A percentile compares a stretch with the other conserved stretches of the same genome.
Conservation (phyloP, 2,888 invertebrate genomes). For the Dromius quadrimaculatus region DNA sequence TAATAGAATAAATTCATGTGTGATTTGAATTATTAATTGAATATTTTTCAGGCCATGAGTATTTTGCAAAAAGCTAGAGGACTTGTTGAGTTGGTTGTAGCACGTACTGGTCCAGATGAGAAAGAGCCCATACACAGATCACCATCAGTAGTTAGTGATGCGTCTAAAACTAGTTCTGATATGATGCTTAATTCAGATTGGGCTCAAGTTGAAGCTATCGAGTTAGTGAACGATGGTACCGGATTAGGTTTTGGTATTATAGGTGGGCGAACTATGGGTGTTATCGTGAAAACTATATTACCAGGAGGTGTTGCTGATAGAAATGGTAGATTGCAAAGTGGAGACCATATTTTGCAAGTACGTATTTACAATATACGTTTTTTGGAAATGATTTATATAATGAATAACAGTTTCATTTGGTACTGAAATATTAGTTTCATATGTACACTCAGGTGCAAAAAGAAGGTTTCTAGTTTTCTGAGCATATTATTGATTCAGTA, state of each 20-base stretch:
- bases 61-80: conserved; percentile 82
- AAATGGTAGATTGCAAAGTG: conserved; percentile 96
- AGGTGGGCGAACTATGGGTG: conserved; percentile 96
- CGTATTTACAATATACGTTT: conserved; percentile 75
- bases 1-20: background rate
- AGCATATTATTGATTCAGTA: too few species aligned
- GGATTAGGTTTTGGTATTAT: conserved; percentile 99
- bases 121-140: conserved; percentile 68
- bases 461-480: too few species aligned
- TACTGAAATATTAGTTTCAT: too few species aligned
- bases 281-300: conserved; percentile 98
- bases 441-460: too few species aligned
- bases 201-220: conserved; percentile 97
- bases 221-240: conserved; percentile 96
- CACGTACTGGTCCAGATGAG: conserved; percentile 60
- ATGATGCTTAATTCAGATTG: conserved; percentile 89
- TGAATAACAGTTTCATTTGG: too few species aligned
- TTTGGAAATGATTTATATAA: too few species aligned
- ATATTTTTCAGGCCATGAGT: conserved; percentile 70
- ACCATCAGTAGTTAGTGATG: conserved; percentile 77
- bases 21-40: background rate
- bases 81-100: conserved; percentile 68
- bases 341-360: conserved; percentile 95
- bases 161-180: conserved; percentile 75
- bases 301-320: conserved; percentile 98